phyloP scores from a whole-genome alignment of 1,140 invertebrate genomes.

The Gyrodactylus bullatarudis region DNA sequence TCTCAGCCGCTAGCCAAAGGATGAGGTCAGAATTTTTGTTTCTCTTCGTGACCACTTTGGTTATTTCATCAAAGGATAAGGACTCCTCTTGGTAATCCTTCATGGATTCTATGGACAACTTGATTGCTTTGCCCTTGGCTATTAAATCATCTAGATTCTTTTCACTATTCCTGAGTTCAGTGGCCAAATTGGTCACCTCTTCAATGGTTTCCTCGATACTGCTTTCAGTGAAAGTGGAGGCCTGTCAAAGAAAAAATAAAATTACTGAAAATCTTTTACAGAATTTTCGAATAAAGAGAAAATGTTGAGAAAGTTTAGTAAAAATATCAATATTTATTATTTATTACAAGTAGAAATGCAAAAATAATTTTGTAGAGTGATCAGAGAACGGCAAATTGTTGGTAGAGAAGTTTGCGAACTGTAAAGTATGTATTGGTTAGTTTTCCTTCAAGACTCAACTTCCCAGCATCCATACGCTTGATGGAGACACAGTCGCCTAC shows the following conservation, averaged over 20 bases:
- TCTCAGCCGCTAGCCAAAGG: background rate
- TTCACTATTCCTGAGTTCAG: background rate
- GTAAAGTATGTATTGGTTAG: constrained; percentile 73
- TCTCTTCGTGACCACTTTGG: background rate
- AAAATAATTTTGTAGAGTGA: background rate
- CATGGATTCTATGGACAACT: background rate
- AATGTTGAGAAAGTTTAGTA: background rate
- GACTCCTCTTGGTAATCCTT: background rate
- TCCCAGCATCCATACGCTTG: constrained; percentile 50
- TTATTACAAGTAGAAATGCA: background rate
- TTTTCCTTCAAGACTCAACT: constrained; percentile 61
- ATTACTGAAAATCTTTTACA: background rate
- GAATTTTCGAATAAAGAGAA: background rate
- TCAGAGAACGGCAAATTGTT: constrained; percentile 81
- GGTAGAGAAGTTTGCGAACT: constrained; percentile 61
- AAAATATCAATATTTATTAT: background rate
- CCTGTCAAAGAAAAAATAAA: background rate
- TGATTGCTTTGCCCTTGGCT: background rate
- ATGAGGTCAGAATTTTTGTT: background rate
- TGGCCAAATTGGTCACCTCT: background rate
- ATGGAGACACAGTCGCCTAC: constrained; percentile 67
- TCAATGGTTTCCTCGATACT: background rate
- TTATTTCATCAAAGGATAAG: background rate
- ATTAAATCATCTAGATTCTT: background rate
- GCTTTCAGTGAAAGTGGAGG: background rate